Evolutionary conservation across 2,113 vertebrate species (phyloP).

Genomic region (Phocoena sinus): DNA sequence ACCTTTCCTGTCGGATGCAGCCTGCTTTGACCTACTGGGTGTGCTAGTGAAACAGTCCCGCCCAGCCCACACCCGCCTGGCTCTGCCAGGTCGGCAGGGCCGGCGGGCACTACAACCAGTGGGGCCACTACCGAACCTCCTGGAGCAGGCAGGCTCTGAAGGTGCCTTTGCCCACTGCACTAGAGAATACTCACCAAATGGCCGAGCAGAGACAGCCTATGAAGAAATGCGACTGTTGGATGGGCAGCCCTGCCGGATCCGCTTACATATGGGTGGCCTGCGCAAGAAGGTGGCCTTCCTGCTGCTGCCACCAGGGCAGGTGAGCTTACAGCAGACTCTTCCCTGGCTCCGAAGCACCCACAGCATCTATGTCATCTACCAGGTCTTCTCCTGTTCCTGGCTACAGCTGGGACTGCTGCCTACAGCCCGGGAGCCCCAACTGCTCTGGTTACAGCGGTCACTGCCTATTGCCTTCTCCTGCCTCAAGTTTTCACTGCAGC

Average conservation of each 20-base stretch:
- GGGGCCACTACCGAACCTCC: slow-evolving; percentile 63
- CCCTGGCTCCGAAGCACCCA: slow-evolving; percentile 74
- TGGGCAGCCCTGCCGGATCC: slow-evolving; percentile 69
- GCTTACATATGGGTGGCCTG: slow-evolving; percentile 67
- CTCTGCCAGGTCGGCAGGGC: slow-evolving; percentile 56
- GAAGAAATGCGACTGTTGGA: slow-evolving; percentile 76
- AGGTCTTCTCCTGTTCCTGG: slow-evolving; percentile 76
- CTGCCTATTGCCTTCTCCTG: slow-evolving; percentile 77
- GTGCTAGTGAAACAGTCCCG: slow-evolving; percentile 73
- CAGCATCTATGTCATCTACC: slow-evolving; percentile 77
- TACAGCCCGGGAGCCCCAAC: slow-evolving; percentile 34
- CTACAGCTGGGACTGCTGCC: slow-evolving; percentile 53
- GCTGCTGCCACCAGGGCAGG: slow-evolving; percentile 68
- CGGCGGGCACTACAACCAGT: slow-evolving; percentile 69
- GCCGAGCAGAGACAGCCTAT: slow-evolving; percentile 65
- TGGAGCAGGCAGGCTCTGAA: slow-evolving; percentile 55
- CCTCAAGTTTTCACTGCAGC: slow-evolving; percentile 75
- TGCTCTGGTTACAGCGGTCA: slow-evolving; percentile 54
- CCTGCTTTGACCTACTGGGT: slow-evolving; percentile 73
- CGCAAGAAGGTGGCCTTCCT: slow-evolving; percentile 73
- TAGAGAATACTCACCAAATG: slow-evolving; percentile 65
- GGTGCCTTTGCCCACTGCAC: slow-evolving; percentile 69
- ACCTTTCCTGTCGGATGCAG: slow-evolving; percentile 74
- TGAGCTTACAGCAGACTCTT: slow-evolving; percentile 70
- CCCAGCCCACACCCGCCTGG: slow-evolving; percentile 54